Base-by-base conservation (phyloP, 2,113 vertebrate genomes). In the Trogon surrucura region DNA sequence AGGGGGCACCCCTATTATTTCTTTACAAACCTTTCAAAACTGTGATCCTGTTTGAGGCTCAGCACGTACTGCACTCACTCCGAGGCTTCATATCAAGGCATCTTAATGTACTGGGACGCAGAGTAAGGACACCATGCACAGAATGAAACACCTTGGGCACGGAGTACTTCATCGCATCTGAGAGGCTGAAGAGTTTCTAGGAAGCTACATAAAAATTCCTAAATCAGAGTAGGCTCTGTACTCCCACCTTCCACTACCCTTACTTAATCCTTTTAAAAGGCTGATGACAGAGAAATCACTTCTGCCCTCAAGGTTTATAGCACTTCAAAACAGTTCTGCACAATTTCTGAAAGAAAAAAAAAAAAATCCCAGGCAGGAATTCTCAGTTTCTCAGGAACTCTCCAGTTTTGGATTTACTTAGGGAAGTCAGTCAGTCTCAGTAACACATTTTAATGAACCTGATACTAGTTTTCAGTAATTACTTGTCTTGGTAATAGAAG, bases 251-350 rank as follows among this genome's bases (percentile, higher is more conserved):
- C 70, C 71, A 80, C 54, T 73, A 64, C 27, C 54, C 22, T 80
- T 69, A 65, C 38, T 90, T 80, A 91, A 89, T 70, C 72, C 51
- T 73, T 73, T 80, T 75, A 77, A 50, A 85, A 88, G 41, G 60
- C 81, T 85, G 56, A 56, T 67, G 38, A 71, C 41, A 44, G 54
- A 93, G 32, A 88, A 94, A 79, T 72, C 74, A 73, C 78, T 94
- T 89, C 51, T 91, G 74, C 32, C 79, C 71, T 89, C 56, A 20
- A 90, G 81, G 67, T 93, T 93, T 89, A 66, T 45, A 82, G 7
- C 47, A 88, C 41, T 85, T 89, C 45, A 91, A 61, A 85, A 88
- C 58, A 87, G 53, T 65, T 69, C 81, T 65, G 45, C 41, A 78
- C 22, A 54, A 79, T 50, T 81, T 75, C 57, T 47, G 66, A 73